Evolutionary conservation across 2,113 vertebrate genomes (phyloP), one percentile per base, ranked within the genome.

Genomic region (Lophochroa leadbeateri): DNA sequence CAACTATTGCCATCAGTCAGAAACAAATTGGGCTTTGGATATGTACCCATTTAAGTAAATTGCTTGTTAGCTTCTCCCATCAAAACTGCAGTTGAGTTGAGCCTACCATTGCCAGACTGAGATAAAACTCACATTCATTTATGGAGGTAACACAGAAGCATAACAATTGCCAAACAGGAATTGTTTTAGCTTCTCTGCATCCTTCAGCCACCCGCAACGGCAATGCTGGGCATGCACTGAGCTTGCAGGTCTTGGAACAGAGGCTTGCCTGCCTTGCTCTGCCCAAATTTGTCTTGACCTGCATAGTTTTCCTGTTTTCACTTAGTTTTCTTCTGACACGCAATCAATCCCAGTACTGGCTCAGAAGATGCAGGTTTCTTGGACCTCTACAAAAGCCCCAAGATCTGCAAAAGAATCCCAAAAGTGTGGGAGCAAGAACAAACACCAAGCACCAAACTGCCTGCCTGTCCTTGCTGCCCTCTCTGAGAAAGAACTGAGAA

Each of bases 1-100:
- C 43, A 63, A 19, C 35, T 77, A 13, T 35, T 91, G 67, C 68
- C 71, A 96, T 95, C 88, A 94, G 57, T 97, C 93, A 89, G 70
- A 87, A 94, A 74, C 63, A 94, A 90, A 96, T 65, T 90, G 37
- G 88, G 60, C 55, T 76, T 90, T 82, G 76, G 80, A 58, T 55
- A 75, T 20, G 14, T 53, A 94, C 55, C 24, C 75, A 71, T 63
- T 96, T 83, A 70, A 94, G 75, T 63, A 86, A 95, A 96, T 90
- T 77, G 70, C 82, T 82, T 90, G 75, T 87, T 93, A 93, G 79
- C 50, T 83, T 86, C 79, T 80, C 58, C 60, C 60, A 64, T 96
- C 71, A 82, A 93, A 88, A 53, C 37, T 33, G 39, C 11, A 3
- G 67, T 13, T 69, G 41, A 87, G 67, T 15, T 69, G 44, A 87